Evolutionary conservation across 2,888 invertebrate species (phyloP), one percentile per base, ranked within the genome.

Genomic region (Sceliomorpha sp.): DNA sequence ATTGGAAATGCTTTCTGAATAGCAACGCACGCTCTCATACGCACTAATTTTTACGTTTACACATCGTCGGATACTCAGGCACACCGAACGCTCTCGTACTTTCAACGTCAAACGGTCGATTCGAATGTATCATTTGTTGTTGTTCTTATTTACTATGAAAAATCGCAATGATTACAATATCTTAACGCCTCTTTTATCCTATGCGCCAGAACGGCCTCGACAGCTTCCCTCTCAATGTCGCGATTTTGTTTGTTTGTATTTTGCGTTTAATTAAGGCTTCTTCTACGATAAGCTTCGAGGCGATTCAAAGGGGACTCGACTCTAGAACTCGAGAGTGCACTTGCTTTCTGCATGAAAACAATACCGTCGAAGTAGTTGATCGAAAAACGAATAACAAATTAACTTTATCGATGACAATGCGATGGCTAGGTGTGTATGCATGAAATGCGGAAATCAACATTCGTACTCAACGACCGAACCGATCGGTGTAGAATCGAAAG

Each of bases 1-100:
- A 81, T 81, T 83, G 80, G 79, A 82, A 82, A 82, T 81, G 79
- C 81, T 79, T 74, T 60, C 31, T 55, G 47, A 53, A 59, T 50
- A 64, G 71, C 71, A 72, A 72, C 74, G 64, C 69, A 70, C 70
- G 36, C 47, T 53, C 53, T 20, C 58, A 53, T n/a, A n/a, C 63
- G 44, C 55, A 59, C 47, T 58, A 26, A n/a, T n/a, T 39, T 58
- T 9, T 24, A 50, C 55, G 34, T 51, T 50, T 48, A 55, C 58
- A 32, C 37, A 60, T 47, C 53, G 51, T 37, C 60, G 36, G 48
- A 45, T 47, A 39, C 48, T 42, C 64, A 37, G 36, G 39, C 70
- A 64, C 64, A 56, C 70, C 59, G 50, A 60, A 56, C 64, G 20
- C 59, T 59, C 60, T 55, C 64, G 55, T 78, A 79, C 79, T 80